These are phyloP conservation scores for Hozukius guyotensis DNA, from an alignment of 2,797 vertebrate species.

Conservation along the genomic window DNA sequence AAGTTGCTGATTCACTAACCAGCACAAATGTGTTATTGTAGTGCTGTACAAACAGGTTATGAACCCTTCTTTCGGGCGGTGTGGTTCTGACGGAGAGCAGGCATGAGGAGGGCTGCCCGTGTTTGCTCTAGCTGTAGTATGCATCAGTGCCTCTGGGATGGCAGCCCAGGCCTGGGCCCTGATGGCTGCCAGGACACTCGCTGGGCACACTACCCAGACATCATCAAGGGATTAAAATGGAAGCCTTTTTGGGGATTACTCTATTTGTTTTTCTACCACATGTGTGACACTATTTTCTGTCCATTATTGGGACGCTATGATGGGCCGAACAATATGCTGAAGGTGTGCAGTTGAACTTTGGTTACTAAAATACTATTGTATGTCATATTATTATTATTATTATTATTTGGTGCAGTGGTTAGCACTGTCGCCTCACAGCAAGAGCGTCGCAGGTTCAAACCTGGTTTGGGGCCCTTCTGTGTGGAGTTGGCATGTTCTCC, in stretches of 20 bases:
- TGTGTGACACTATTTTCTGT: constrained; percentile 45
- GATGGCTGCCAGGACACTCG: constrained; percentile 69
- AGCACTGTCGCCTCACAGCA: no score
- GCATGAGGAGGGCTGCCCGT: constrained; percentile 50
- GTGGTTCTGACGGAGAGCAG: constrained; percentile 53
- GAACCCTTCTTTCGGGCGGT: constrained; percentile 5
- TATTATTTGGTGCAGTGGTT: no score
- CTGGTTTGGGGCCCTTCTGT: no score
- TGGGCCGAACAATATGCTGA: background rate
- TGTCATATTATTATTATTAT: background rate
- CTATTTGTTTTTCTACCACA: constrained; percentile 56
- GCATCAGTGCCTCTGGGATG: constrained; percentile 71
- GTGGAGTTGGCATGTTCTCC: no score
- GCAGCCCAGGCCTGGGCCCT: constrained; percentile 61
- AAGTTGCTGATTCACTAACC: constrained; percentile 9
- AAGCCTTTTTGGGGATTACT: constrained; percentile 65
- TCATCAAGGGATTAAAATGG: constrained; percentile 76
- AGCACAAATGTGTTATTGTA: background rate
- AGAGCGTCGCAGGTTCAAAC: no score
- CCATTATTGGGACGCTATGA: constrained; percentile 18
- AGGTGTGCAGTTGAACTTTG: constrained; percentile 3
- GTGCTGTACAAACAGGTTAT: background rate
- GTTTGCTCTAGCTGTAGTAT: constrained; percentile 72
- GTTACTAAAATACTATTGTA: background rate
- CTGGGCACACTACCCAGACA: constrained; percentile 69